Evolutionary conservation across 2,888 invertebrate genomes (phyloP).

Genomic region (Corbicula japonica): DNA sequence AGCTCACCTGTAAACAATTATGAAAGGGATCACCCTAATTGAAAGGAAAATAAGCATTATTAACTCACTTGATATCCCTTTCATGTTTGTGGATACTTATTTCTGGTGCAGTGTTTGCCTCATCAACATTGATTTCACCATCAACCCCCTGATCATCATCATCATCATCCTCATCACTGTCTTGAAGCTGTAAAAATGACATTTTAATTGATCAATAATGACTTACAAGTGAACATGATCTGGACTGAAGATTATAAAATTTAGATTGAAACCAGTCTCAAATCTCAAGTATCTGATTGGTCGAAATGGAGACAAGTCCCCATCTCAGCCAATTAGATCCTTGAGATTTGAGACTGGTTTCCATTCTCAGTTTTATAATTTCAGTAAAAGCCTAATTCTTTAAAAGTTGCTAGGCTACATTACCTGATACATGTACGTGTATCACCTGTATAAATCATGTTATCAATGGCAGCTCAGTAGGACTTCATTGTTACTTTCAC

Average conservation of each 20-base stretch:
- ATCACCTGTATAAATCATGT: too few relatives aligned
- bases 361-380: too few relatives aligned
- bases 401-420: too few relatives aligned
- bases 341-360: not conserved
- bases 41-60: not conserved
- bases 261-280: too few relatives aligned
- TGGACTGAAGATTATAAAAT: not conserved
- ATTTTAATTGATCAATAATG: not conserved
- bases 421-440: too few relatives aligned
- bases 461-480: too few relatives aligned
- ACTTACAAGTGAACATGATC: not conserved
- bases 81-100: constrained; percentile 27
- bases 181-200: not conserved
- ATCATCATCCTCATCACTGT: constrained; percentile 20
- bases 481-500: too few relatives aligned
- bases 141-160: not conserved
- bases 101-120: constrained; percentile 24
- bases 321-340: not conserved
- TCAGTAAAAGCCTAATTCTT: too few relatives aligned
- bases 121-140: constrained; percentile 11
- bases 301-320: not conserved
- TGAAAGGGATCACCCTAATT: too few relatives aligned
- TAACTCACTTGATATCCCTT: constrained; percentile 30
- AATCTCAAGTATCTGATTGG: not conserved
- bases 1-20: too few relatives aligned